Base-by-base conservation (phyloP, 2,113 vertebrate species). In the Halichoerus grypus region DNA sequence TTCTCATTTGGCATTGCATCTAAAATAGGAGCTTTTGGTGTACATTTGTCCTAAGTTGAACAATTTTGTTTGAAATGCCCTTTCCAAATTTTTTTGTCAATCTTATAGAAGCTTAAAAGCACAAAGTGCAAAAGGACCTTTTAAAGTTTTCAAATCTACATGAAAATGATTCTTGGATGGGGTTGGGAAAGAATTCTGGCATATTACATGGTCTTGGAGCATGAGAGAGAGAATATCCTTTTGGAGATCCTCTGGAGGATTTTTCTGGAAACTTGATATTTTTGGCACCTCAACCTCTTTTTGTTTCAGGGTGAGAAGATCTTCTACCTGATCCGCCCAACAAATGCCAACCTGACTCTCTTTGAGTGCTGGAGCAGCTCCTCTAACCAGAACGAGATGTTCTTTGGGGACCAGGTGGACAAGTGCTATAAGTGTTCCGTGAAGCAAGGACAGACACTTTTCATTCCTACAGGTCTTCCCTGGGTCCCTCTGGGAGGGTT, bases 311-410 rank as follows among this genome's bases (percentile, higher is more conserved):
- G 99, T 31, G 99, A 99, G 98, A 99, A 99, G 98, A 99, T 99
- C 59, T 99, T 99, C 98, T 99, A 99, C 97, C 98, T 99, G 85
- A 99, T 99, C 77, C 99, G 99, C 31, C 99, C 99, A 61, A 99
- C 99, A 28, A 94, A 98, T 89, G 99, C 99, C 92, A 99, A 99
- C 95, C 97, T 99, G 98, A 99, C 99, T 42, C 99, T 99, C 92
- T 99, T 99, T 98, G 99, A 99, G 96, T 98, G 99, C 59, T 99
- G 99, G 99, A 99, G 99, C 98, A 99, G 99, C 69, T 99, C 99
- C 13, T 99, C 99, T 69, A 99, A 99, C 98, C 99, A 99, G 99
- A 99, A 99, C 82, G 99, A 99, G 98, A 99, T 99, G 99, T 99
- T 99, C 95, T 99, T 99, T 97, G 99, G 99, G 53, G 99, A 99